phyloP scores from a whole-genome alignment of 2,113 vertebrate genomes.

The Gulo gulo region DNA sequence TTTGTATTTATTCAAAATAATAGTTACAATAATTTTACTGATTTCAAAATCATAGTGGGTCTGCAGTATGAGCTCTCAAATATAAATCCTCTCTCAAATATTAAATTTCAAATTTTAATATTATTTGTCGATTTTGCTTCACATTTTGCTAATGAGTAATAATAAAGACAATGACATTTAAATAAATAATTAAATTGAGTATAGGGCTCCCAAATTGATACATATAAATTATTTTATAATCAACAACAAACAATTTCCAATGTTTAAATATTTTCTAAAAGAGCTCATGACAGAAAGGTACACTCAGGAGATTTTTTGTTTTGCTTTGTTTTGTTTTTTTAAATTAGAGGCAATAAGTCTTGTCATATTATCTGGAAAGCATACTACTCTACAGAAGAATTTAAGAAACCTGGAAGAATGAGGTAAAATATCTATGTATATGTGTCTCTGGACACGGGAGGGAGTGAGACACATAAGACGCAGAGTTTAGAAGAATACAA shows the following conservation, averaged over 20 bases:
- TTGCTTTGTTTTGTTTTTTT: not conserved
- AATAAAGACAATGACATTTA: not conserved
- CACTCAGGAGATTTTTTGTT: not conserved
- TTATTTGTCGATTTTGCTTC: not conserved
- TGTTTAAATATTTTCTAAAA: slow-evolving; percentile 17
- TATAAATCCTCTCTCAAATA: not conserved
- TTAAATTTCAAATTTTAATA: not conserved
- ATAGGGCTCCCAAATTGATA: not conserved
- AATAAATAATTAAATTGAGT: not conserved
- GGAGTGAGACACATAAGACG: not conserved
- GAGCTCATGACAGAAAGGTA: not conserved
- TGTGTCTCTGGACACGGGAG: not conserved
- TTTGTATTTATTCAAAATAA: not conserved
- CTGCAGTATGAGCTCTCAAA: not conserved
- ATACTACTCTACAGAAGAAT: not conserved
- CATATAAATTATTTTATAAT: not conserved
- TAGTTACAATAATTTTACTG: not conserved
- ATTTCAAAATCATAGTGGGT: not conserved
- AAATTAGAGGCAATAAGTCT: not conserved
- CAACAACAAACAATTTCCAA: not conserved
- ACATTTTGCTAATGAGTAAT: not conserved
- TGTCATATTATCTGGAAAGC: not conserved
- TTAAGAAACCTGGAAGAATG: not conserved
- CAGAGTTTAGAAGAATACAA: not conserved
- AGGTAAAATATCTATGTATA: not conserved